Base-by-base conservation (phyloP, 2,797 vertebrate genomes). In the Huso huso region DNA sequence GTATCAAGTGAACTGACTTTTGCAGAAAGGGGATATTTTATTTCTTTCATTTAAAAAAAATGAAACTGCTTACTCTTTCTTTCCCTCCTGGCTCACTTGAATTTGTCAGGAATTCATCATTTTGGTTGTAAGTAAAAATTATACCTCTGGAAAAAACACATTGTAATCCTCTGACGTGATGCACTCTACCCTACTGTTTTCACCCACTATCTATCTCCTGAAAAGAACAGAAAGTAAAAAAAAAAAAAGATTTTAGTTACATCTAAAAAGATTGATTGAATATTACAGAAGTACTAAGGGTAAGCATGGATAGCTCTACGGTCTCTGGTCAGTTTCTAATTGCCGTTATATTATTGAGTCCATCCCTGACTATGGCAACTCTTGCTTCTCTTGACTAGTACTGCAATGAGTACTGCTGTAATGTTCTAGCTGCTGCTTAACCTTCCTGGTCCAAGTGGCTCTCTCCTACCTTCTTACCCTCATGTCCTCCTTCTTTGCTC, bases 21-120 rank as follows among this genome's bases (percentile, higher is more conserved):
- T 37, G 37, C 37, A 37, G 37, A 37, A 37, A 37, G 37, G 37
- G 37, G 5, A 37, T 37, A 37, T 37, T 37, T 37, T 37, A 37
- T 37, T 37, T 37, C 37, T 37, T 37, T 37, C 37, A 37, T 37
- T 18, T 18, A 5, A 37, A 37, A 37, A 37, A 37, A 37, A 37
- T 4, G 37, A 37, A 37, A 37, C 37, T 76, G 73, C 77, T 82
- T 13, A 63, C 84, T 93, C 84, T 92, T 89, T 91, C 91, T 85
- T 92, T 89, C 89, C 87, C 88, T 86, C 85, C 85, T 88, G 89
- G 89, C 85, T 87, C 87, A 88, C 87, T 93, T 89, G 91, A 91
- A 87, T 83, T 84, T 94, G 91, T 84, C 93, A 99, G 96, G 95
- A 90, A 92, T 93, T 90, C 94, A 94, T 85, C 95, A 92, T 89